Base-by-base conservation (phyloP, 2,888 invertebrate species). In the Drosophila fungiperda region DNA sequence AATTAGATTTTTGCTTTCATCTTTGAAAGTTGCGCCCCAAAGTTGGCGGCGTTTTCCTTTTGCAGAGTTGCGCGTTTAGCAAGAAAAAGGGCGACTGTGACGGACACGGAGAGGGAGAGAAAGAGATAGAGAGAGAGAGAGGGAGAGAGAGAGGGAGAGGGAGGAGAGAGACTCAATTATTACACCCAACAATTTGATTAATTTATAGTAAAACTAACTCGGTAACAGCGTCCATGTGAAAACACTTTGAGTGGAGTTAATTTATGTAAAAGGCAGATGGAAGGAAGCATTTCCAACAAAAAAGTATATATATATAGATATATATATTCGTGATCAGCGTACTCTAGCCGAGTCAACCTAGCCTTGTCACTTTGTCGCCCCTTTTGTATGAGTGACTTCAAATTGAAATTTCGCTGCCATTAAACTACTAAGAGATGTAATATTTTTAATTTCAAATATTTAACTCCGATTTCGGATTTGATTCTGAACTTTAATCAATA, bases 1-100 rank as follows among this genome's bases (percentile, higher is more conserved):
- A 79, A 79, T 81, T 81, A 73, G 64, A 78, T 78, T 78, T 78
- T 71, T 59, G 81, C 68, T 81, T 78, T 81, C 61, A 65, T 68
- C 68, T 78, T 76, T 17, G 32, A 66, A 80, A 71, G 38, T 71
- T 76, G 29, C 53, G 33, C 49, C 29, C 26, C 45, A 61, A 76
- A 58, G 60, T 70, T 53, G 68, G 76, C 61, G 70, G 76, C 58
- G 42, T 1, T 54, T 40, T 69, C 59, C 35, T 36, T 36, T 26
- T 33, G 32, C 15, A 6, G 35, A 60, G 52, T 11, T 36, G 8
- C 8, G 23, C 45, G 45, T 15, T 38, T 38, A 50, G n/a, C 29
- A 3, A 11, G 11, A 1, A 11, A 49, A 29, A 17, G 29, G 7
- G 26, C 3, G 26, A 48, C 7, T 23, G 20, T 3, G 1, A 15